Percentiles rank a stretch among this genome's conserved stretches.
Evolutionary conservation across 1,140 invertebrate genomes (phyloP).

Genomic region (Aphelinus atriplicis): DNA sequence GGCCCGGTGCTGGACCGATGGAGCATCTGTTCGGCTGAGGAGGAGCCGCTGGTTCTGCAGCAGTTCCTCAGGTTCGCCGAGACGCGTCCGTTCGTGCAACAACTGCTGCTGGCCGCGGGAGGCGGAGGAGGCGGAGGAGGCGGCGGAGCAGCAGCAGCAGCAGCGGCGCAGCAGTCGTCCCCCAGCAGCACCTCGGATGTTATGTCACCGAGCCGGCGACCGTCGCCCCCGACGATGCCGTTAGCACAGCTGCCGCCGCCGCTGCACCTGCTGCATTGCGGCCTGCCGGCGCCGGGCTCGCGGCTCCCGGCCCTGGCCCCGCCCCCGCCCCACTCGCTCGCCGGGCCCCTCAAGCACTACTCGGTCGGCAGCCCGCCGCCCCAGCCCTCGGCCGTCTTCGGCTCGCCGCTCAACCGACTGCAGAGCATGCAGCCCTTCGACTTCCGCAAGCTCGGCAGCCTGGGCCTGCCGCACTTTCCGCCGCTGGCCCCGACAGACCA

Average conservation of each 20-base stretch:
- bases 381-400: slow-evolving; percentile 59
- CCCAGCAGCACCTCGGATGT: slow-evolving; percentile 60
- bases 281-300: slow-evolving; percentile 61
- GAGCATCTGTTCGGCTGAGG: slow-evolving; percentile 82
- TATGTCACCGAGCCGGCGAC: slow-evolving; percentile 75
- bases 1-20: slow-evolving; percentile 82
- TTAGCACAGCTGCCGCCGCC: slow-evolving; percentile 69
- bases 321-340: slow-evolving; percentile 61
- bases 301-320: slow-evolving; percentile 58
- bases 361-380: slow-evolving; percentile 59
- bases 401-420: slow-evolving; percentile 85
- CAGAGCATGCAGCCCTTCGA: slow-evolving; percentile 97
- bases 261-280: slow-evolving; percentile 67
- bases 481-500: slow-evolving; percentile 64
- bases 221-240: slow-evolving; percentile 71
- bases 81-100: slow-evolving; percentile 83
- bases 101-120: slow-evolving; percentile 76
- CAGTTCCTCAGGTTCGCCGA: slow-evolving; percentile 88
- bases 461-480: slow-evolving; percentile 72
- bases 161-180: background rate
- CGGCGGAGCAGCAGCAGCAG: background rate
- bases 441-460: slow-evolving; percentile 79
- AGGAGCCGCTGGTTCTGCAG: slow-evolving; percentile 86
- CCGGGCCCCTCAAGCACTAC: slow-evolving; percentile 62
- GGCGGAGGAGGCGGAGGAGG: slow-evolving; percentile 53